These are phyloP conservation scores for Danio jaintianensis DNA, from an alignment of 2,797 vertebrate genomes.

Conservation along the genomic window DNA sequence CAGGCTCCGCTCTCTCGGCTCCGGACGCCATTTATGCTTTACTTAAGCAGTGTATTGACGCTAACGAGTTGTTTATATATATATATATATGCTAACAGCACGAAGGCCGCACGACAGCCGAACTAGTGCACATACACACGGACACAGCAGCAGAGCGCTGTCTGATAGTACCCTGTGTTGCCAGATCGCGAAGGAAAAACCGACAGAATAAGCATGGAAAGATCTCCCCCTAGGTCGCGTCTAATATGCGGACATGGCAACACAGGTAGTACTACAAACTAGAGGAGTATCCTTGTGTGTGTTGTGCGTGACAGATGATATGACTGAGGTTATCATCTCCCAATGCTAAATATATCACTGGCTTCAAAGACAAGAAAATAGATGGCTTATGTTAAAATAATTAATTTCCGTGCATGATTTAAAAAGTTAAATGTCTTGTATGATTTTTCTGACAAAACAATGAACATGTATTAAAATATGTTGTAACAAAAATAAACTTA, in stretches of 20 bases:
- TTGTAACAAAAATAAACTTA: background rate
- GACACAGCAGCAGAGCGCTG: background rate
- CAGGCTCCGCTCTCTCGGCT: slow-evolving; percentile 70
- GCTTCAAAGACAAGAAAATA: background rate
- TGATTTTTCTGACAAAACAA: background rate
- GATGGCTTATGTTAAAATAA: background rate
- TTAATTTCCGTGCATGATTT: background rate
- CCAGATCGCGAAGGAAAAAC: background rate
- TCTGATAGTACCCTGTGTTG: background rate
- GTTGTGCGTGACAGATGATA: background rate
- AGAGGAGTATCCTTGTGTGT: background rate
- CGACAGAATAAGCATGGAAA: background rate
- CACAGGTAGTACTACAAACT: background rate
- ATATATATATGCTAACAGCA: background rate
- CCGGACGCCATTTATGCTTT: slow-evolving; percentile 66
- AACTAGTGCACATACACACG: background rate
- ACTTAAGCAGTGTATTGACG: background rate
- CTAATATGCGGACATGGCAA: background rate
- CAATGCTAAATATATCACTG: slow-evolving; percentile 3
- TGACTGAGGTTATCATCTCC: slow-evolving; percentile 2
- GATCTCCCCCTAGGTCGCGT: background rate
- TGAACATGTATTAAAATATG: background rate
- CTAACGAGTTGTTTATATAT: background rate
- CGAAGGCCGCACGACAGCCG: slow-evolving; percentile 8
- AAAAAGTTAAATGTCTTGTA: background rate